phyloP scores from a whole-genome alignment of 2,797 vertebrate genomes.

The Nannoperca obscura region DNA sequence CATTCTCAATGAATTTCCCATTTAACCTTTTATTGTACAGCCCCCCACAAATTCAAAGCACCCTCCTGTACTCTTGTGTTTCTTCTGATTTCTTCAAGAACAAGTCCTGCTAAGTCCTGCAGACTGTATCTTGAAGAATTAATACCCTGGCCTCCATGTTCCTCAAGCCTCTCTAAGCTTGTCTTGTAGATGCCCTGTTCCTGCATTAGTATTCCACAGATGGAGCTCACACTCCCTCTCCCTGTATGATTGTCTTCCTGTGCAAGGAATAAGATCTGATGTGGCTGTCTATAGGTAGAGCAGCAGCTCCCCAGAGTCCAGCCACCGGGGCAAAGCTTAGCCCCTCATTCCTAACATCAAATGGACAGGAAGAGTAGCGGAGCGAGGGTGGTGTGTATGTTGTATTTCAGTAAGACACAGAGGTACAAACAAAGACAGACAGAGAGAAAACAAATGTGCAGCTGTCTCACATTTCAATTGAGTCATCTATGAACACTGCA shows the following conservation, averaged over 20 bases:
- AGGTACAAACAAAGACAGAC: neutral
- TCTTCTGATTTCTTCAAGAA: slow-evolving; percentile 21
- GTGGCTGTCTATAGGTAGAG: slow-evolving; percentile 69
- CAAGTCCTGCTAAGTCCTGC: slow-evolving; percentile 12
- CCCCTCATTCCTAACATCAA: slow-evolving; percentile 29
- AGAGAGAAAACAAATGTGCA: slow-evolving; percentile 7
- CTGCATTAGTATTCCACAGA: slow-evolving; percentile 73
- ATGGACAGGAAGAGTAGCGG: slow-evolving; percentile 5
- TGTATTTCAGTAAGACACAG: neutral
- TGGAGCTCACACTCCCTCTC: slow-evolving; percentile 37
- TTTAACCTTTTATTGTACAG: slow-evolving; percentile 23
- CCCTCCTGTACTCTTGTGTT: neutral
- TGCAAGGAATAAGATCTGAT: slow-evolving; percentile 72
- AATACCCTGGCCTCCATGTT: slow-evolving; percentile 52
- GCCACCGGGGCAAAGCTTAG: slow-evolving; percentile 37
- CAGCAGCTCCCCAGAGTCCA: slow-evolving; percentile 55
- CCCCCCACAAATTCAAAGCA: neutral
- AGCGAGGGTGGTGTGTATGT: neutral
- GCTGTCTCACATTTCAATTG: slow-evolving; percentile 6
- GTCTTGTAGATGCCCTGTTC: slow-evolving; percentile 40
- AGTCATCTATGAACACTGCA: neutral
- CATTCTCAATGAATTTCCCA: slow-evolving; percentile 7
- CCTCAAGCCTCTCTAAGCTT: slow-evolving; percentile 36
- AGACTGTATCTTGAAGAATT: slow-evolving; percentile 61
- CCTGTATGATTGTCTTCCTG: slow-evolving; percentile 70